Base-by-base conservation (phyloP, 2,797 vertebrate species). In the Sebastes steindachneri region DNA sequence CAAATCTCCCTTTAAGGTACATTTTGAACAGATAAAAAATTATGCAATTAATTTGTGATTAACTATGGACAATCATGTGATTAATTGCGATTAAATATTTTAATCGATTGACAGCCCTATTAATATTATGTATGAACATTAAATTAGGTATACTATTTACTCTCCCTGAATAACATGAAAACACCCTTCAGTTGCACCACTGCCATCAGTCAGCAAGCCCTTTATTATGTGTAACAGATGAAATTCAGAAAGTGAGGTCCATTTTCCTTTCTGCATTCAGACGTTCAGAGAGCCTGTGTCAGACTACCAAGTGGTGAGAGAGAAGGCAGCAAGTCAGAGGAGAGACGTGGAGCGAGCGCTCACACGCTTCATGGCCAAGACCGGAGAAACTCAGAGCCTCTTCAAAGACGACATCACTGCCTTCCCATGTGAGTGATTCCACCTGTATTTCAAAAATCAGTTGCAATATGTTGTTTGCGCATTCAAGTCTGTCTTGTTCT, bases 291-390 rank as follows among this genome's bases (percentile, higher is more conserved):
- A 99, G 88, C 99, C 98, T 0, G 97, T 99, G 17, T 97, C 96
- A 0, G 98, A 99, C 82, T 99, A 99, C 86, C 98, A 99, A 41
- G 96, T 99, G 41, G 95, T 99, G 28, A 91, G 99, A 83, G 99
- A 99, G 78, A 99, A 99, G 87, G 98, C 99, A 0, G 99, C 99
- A 0, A 98, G 97, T 1, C 99, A 99, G 82, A 96, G 97, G 66
- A 93, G 98, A 3, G 98, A 99, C 0, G 99, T 99, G 65, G 99
- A 99, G 37, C 96, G 99, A 25, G 99, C 99, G 0, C 97, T 99
- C 53, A 99, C 99, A 0, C 97, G 99, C 2, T 99, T 99, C 91
- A 99, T 99, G 98, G 99, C 99, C 73, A 99, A 99, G 91, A 99
- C 99, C 0, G 98, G 99, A 37, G 97, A 99, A 88, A 99, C 99